Evolutionary conservation across 2,113 vertebrate genomes (phyloP).

Genomic region (Misgurnus mizolepis): DNA sequence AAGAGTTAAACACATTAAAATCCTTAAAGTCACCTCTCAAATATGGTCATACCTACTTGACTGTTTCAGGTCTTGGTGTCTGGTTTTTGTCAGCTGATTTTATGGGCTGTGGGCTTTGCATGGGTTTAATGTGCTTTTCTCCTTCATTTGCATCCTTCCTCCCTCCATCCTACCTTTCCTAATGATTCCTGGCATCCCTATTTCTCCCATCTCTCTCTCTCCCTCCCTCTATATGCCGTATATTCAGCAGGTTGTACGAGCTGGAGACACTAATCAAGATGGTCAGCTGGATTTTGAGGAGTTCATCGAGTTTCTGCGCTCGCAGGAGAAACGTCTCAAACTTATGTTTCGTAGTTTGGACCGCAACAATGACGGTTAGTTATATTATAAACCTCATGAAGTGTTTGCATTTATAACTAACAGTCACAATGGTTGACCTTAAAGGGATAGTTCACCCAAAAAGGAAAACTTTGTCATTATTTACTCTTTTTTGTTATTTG

Average conservation of each 20-base stretch:
- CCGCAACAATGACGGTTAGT: constrained; percentile 84
- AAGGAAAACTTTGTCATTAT: too few species aligned
- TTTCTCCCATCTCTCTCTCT: not conserved
- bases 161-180: constrained; percentile 26
- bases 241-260: constrained; percentile 73
- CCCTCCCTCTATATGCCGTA: constrained; percentile 13
- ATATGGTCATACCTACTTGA: too few species aligned
- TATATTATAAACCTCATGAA: too few species aligned
- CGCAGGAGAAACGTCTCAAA: constrained; percentile 81
- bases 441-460: too few species aligned
- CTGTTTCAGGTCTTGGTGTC: not conserved
- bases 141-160: constrained; percentile 22
- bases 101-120: constrained; percentile 21
- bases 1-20: too few species aligned
- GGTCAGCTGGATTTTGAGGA: constrained; percentile 84
- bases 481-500: too few species aligned
- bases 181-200: constrained; percentile 16
- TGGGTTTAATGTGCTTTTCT: constrained; percentile 32
- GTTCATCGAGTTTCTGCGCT: constrained; percentile 79
- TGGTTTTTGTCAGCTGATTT: not conserved
- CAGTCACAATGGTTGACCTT: too few species aligned
- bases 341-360: constrained; percentile 86
- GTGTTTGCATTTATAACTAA: too few species aligned
- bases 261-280: constrained; percentile 74
- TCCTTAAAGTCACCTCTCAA: too few species aligned